Conservation (phyloP, 2,797 vertebrate species). For the Pristis pectinata region DNA sequence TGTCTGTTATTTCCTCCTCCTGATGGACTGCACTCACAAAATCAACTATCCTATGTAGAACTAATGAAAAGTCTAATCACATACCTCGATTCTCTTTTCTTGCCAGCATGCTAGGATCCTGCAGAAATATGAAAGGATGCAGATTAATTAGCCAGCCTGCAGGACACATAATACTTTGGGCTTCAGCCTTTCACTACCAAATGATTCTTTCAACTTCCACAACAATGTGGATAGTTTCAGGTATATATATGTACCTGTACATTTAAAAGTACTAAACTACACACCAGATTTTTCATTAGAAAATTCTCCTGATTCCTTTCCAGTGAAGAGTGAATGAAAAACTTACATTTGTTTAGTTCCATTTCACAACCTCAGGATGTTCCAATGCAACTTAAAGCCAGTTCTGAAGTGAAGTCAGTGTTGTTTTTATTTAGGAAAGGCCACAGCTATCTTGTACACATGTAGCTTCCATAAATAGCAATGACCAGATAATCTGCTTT, state of each 20-base stretch:
- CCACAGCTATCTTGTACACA: neutral
- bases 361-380: neutral
- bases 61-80: neutral
- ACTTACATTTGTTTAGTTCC: neutral
- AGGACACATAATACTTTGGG: neutral
- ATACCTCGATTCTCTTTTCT: conserved; percentile 84
- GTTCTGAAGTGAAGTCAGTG: neutral
- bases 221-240: neutral
- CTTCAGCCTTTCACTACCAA: neutral
- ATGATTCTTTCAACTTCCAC: neutral
- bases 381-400: neutral
- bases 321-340: neutral
- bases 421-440: neutral
- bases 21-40: neutral
- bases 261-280: neutral
- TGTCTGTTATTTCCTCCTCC: neutral
- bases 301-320: neutral
- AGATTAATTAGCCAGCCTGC: neutral
- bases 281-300: neutral
- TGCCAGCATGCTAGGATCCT: conserved; percentile 77
- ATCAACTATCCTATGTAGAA: neutral
- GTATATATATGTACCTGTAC: neutral
- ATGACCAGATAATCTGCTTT: neutral
- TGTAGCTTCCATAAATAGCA: neutral
- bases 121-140: conserved; percentile 44